Conservation (phyloP, 2,888 invertebrate genomes). For the Zygogramma bicolorata region DNA sequence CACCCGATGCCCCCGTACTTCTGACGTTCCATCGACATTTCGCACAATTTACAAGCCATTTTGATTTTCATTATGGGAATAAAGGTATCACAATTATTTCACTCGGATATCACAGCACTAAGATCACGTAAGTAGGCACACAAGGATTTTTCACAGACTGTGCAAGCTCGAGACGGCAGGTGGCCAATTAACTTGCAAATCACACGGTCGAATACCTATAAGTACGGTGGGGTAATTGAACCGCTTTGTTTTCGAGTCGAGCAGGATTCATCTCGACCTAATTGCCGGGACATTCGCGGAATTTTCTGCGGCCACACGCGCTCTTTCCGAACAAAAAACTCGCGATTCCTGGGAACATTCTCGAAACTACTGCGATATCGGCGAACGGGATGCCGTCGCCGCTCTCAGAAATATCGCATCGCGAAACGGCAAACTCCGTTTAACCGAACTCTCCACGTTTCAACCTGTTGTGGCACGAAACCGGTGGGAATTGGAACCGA, state of each 20-base stretch:
- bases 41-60: slow-evolving; percentile 65
- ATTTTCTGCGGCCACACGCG: slow-evolving; percentile 31
- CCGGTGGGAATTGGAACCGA: slow-evolving; percentile 32
- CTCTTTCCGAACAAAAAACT: slow-evolving; percentile 14
- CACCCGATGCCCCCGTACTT: slow-evolving; percentile 59
- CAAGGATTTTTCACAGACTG: slow-evolving; percentile 10
- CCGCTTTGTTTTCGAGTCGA: slow-evolving; percentile 40
- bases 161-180: slow-evolving; percentile 29
- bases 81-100: slow-evolving; percentile 50
- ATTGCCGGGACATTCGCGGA: slow-evolving; percentile 26
- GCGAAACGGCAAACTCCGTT: slow-evolving; percentile 12
- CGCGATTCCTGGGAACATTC: slow-evolving; percentile 23
- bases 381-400: slow-evolving; percentile 25
- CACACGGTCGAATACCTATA: slow-evolving; percentile 39
- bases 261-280: slow-evolving; percentile 34
- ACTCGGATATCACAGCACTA: slow-evolving; percentile 56
- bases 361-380: slow-evolving; percentile 1
- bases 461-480: slow-evolving; percentile 37
- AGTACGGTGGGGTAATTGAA: slow-evolving; percentile 42
- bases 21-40: slow-evolving; percentile 59
- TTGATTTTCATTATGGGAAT: slow-evolving; percentile 59
- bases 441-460: slow-evolving; percentile 20
- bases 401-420: slow-evolving; percentile 18
- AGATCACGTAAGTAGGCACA: slow-evolving; percentile 46
- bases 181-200: slow-evolving; percentile 46